phyloP scores from a whole-genome alignment of 2,888 invertebrate genomes.

The Caenorhabditis sp. region DNA sequence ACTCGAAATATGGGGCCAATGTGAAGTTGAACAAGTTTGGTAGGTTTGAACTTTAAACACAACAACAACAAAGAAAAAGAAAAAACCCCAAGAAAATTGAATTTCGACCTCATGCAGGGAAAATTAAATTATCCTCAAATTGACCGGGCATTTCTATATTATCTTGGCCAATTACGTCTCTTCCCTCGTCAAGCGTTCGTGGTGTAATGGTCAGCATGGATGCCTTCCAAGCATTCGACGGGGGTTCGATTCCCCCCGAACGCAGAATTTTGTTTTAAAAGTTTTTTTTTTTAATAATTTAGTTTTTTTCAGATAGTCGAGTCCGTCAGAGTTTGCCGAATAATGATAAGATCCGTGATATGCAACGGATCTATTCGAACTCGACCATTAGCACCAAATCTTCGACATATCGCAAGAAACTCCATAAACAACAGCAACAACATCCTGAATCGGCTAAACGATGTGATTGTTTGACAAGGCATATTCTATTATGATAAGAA shows the following conservation, averaged over 20 bases:
- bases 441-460: constrained; percentile 32
- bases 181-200: no score
- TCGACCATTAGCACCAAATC: constrained; percentile 8
- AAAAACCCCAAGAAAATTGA: not conserved
- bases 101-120: no score
- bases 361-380: constrained; percentile 32
- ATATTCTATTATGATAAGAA: constrained; percentile 36
- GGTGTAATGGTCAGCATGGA: constrained; percentile 63
- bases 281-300: not conserved
- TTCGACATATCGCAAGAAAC: constrained; percentile 3
- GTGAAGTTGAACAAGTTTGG: constrained; percentile 38
- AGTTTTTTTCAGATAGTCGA: constrained; percentile 21
- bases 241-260: constrained; percentile 61
- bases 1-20: constrained; percentile 18
- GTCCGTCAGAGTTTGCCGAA: constrained; percentile 28
- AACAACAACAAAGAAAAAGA: not conserved
- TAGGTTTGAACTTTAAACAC: no score
- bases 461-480: constrained; percentile 59
- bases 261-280: constrained; percentile 36
- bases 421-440: constrained; percentile 2
- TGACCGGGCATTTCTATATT: no score
- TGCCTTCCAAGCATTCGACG: constrained; percentile 64
- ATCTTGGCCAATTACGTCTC: no score
- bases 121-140: no score
- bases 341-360: constrained; percentile 23